Conservation (phyloP, 2,113 vertebrate species). For the Miniopterus natalensis region DNA sequence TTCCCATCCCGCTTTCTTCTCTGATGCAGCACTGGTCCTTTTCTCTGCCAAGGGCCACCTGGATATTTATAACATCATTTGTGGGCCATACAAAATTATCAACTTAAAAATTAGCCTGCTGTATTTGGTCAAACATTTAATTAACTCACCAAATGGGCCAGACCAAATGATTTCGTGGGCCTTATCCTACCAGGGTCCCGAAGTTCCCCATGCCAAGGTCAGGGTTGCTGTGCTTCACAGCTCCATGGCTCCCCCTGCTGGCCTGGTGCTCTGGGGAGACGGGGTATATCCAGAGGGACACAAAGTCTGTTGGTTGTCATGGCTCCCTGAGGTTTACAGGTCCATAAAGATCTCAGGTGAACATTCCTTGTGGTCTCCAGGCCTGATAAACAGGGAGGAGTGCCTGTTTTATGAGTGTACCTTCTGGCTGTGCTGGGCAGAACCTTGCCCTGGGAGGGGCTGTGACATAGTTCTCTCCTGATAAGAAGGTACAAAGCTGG, state of each 20-base stretch:
- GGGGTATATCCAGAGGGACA: not conserved
- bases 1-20: not conserved
- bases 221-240: not conserved
- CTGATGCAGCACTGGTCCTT: not conserved
- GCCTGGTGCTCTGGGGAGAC: not conserved
- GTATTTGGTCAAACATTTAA: too few species aligned
- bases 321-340: too few species aligned
- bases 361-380: too few species aligned
- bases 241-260: not conserved
- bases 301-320: not conserved
- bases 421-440: accelerated
- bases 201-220: not conserved
- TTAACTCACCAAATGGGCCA: too few species aligned
- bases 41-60: too few species aligned
- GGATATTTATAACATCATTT: too few species aligned
- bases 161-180: too few species aligned
- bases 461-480: not conserved
- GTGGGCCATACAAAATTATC: too few species aligned
- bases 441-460: not conserved
- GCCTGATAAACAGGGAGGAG: not conserved
- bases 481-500: not conserved
- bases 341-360: not conserved
- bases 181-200: too few species aligned
- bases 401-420: not conserved
- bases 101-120: too few species aligned